phyloP scores from a whole-genome alignment of 1,140 invertebrate genomes.

The Neoseiulus cucumeris region DNA sequence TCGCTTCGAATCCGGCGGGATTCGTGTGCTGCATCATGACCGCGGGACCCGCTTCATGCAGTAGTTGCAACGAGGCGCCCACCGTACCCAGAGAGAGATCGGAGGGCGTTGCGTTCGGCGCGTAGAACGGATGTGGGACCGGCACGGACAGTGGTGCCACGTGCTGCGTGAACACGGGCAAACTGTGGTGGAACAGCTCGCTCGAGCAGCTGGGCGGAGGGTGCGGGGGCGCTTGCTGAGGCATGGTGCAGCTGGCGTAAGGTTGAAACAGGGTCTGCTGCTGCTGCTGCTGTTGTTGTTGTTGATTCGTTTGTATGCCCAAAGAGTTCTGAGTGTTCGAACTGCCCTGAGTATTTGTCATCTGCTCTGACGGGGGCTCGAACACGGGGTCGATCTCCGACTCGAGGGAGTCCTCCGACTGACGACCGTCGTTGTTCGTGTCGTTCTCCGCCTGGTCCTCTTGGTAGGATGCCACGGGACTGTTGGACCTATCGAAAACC shows the following conservation, averaged over 20 bases:
- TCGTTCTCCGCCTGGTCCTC: neutral
- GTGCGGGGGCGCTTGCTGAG: neutral
- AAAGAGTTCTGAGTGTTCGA: neutral
- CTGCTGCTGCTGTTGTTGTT: neutral
- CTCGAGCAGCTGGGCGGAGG: too few relatives aligned
- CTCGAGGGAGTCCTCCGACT: neutral
- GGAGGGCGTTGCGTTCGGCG: neutral
- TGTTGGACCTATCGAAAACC: neutral
- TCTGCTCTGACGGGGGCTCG: neutral
- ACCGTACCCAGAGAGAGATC: neutral
- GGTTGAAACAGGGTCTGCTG: conserved; percentile 7
- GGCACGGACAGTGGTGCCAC: neutral
- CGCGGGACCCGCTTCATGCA: neutral
- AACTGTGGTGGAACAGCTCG: too few relatives aligned
- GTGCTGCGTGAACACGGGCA: neutral
- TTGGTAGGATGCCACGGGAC: neutral
- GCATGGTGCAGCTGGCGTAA: neutral
- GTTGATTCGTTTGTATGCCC: neutral
- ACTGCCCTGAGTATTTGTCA: neutral
- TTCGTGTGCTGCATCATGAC: neutral
- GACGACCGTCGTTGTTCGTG: neutral
- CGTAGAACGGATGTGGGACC: neutral
- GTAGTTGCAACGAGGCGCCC: neutral
- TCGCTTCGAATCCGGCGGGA: neutral
- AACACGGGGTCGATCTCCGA: conserved; percentile 8